Conservation (phyloP, 2,113 vertebrate genomes). For the Aphyosemion australe region DNA sequence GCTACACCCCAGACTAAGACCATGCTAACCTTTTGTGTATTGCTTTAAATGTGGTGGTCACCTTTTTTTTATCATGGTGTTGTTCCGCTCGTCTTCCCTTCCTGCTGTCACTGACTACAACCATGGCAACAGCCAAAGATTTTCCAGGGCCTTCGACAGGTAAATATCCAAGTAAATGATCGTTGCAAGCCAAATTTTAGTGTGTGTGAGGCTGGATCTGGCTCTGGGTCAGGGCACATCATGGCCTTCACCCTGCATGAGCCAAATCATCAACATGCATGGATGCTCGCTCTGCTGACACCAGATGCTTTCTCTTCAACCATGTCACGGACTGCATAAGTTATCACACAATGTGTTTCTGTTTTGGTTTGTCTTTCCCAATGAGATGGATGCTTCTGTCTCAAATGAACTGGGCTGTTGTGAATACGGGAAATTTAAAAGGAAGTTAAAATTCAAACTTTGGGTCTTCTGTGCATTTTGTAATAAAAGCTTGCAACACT, state of each 20-base stretch:
- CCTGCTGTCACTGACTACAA: slow-evolving; percentile 78
- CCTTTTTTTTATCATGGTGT: slow-evolving; percentile 68
- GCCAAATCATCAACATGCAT: slow-evolving; percentile 75
- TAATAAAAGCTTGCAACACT: background rate
- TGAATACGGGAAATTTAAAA: background rate
- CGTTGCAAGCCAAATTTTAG: slow-evolving; percentile 62
- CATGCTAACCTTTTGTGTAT: slow-evolving; percentile 56
- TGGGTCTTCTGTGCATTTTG: background rate
- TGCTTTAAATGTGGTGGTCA: slow-evolving; percentile 65
- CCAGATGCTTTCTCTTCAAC: slow-evolving; percentile 50
- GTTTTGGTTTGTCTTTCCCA: slow-evolving; percentile 34
- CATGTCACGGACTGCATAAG: slow-evolving; percentile 61
- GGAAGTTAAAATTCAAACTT: background rate
- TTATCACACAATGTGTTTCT: slow-evolving; percentile 47
- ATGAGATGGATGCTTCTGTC: slow-evolving; percentile 19
- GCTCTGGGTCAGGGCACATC: slow-evolving; percentile 60
- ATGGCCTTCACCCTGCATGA: slow-evolving; percentile 73
- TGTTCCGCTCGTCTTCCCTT: slow-evolving; percentile 75
- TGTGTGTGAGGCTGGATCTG: slow-evolving; percentile 61
- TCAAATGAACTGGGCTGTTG: slow-evolving; percentile 13
- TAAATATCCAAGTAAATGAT: slow-evolving; percentile 77
- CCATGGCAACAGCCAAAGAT: slow-evolving; percentile 84
- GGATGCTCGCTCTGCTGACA: slow-evolving; percentile 61
- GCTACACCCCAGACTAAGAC: slow-evolving; percentile 18
- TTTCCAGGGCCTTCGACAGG: slow-evolving; percentile 80